Percentiles rank a stretch among this genome's conserved stretches.
Conservation (phyloP, 2,888 invertebrate genomes). For the Mythimna albipuncta region DNA sequence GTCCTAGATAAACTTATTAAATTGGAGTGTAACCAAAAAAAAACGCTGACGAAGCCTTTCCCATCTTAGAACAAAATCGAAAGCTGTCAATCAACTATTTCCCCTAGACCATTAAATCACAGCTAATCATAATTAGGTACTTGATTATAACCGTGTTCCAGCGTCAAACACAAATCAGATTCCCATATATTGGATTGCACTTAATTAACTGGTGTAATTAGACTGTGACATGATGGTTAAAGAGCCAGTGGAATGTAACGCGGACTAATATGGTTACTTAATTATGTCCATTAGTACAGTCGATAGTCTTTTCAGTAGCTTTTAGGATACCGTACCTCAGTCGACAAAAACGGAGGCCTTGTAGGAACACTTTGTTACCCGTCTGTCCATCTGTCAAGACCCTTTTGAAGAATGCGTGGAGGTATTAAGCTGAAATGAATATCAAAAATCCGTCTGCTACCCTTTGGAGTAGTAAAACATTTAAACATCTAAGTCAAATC, state of each 20-base stretch:
- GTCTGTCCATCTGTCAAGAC: no score
- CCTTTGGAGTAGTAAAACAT: no score
- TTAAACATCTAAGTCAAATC: no score
- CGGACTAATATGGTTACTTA: not conserved
- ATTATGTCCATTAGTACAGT: not conserved
- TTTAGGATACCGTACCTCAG: not conserved
- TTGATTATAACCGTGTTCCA: constrained; percentile 43
- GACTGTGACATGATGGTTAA: constrained; percentile 69
- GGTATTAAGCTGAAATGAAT: no score
- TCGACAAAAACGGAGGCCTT: no score
- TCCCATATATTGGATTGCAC: constrained; percentile 57
- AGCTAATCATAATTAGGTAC: constrained; percentile 47
- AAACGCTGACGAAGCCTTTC: not conserved
- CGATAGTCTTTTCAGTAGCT: not conserved
- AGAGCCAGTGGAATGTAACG: constrained; percentile 59
- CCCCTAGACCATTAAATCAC: constrained; percentile 28
- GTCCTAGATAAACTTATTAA: not conserved
- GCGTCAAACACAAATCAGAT: constrained; percentile 49
- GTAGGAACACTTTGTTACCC: no score
- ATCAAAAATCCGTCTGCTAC: no score
- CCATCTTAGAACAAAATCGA: not conserved
- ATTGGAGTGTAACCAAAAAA: not conserved
- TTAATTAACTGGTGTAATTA: constrained; percentile 79
- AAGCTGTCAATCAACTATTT: constrained; percentile 1
- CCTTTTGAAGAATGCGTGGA: no score